Base-by-base conservation (phyloP, 1,140 invertebrate genomes). In the Polypedilum pembai region DNA sequence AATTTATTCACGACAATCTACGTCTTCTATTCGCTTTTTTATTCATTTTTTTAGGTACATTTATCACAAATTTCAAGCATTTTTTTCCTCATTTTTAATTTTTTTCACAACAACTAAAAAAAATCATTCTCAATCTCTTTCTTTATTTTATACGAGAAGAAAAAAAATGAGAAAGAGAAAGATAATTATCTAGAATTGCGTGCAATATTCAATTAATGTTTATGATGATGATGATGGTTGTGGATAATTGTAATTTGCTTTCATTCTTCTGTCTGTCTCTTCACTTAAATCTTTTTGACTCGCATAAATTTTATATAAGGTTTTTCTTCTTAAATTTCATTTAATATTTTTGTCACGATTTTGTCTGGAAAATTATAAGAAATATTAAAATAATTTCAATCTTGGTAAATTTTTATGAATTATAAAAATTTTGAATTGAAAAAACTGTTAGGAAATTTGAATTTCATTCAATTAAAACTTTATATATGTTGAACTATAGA, bases 11-110 rank as follows among this genome's bases (percentile, higher is more conserved):
- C 24, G 24, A 3, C 24, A 33, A 33, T 33, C 24, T 33, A 33
- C 24, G 5, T 3, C 5, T 33, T 33, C 24, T 33, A 33, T 33
- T 33, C 24, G 24, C 24, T 3, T 33, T 33, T 33, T 56, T 4
- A 56, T n/a, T n/a, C 45, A n/a, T 56, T 56, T 56, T 41, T 56
- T 56, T 56, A 56, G 45, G 45, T 56, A 56, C 45, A 56, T 56
- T 56, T 56, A 56, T 56, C 45, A 56, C 45, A 56, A 56, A 56
- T 56, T 56, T 56, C 45, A 56, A 56, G 45, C 45, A 56, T n/a
- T 56, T 56, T 56, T 56, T n/a, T 15, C 15, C n/a, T 56, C n/a
- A 56, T n/a, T 56, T 12, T 33, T 33, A 33, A 33, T 33, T 33
- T 5, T 3, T 33, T 5, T 33, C 2, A 33, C 24, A 33, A 33